Conservation (phyloP, 2,113 vertebrate species). For the Diadophis punctatus region DNA sequence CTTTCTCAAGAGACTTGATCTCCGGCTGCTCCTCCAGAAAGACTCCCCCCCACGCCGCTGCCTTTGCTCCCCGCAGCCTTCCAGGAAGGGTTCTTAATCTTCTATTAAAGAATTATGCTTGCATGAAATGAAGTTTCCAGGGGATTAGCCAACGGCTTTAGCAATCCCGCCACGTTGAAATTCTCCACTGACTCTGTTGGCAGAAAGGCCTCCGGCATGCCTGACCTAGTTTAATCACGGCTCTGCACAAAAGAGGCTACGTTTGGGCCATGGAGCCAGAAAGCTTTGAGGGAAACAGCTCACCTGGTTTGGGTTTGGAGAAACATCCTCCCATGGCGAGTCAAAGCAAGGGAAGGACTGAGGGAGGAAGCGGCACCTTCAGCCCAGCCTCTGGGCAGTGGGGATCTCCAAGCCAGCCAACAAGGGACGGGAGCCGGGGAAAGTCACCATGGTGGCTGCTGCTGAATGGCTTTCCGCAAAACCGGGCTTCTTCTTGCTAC, state of each 20-base stretch:
- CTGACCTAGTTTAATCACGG: conserved; percentile 58
- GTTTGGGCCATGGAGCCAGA: conserved; percentile 39
- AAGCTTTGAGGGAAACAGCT: conserved; percentile 32
- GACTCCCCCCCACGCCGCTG: not conserved
- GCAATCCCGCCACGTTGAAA: conserved; percentile 74
- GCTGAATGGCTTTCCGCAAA: not conserved
- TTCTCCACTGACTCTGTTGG: conserved; percentile 51
- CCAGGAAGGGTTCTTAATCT: not conserved
- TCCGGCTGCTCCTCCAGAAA: not conserved
- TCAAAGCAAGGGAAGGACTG: conserved; percentile 21
- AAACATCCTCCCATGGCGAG: conserved; percentile 96
- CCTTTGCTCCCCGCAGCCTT: not conserved
- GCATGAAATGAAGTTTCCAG: conserved; percentile 21
- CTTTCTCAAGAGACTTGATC: not conserved
- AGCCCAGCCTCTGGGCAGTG: not conserved
- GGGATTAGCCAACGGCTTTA: conserved; percentile 48
- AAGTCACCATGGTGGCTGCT: not conserved
- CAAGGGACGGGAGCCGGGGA: not conserved
- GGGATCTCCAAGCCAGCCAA: not conserved
- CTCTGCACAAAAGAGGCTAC: not conserved
- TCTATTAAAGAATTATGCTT: not conserved
- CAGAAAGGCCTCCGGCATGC: not conserved
- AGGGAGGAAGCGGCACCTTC: not conserved
- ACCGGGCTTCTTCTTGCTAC: not conserved
- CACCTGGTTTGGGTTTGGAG: conserved; percentile 98